Base-by-base conservation (phyloP, 2,888 invertebrate genomes). In the Germaria angustata region DNA sequence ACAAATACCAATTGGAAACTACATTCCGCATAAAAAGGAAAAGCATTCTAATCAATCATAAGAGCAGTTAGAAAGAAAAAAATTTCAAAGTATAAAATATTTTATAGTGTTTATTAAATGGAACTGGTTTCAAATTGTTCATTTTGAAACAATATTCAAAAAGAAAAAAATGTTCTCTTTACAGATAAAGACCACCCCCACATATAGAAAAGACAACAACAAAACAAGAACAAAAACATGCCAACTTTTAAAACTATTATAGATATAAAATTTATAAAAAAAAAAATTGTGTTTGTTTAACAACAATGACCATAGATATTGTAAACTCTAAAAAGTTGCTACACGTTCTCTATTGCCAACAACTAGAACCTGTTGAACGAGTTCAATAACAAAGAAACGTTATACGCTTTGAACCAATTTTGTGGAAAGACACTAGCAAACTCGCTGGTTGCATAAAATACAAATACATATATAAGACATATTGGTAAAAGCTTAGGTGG, bases 311-410 rank as follows among this genome's bases (percentile, higher is more conserved):
- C 57, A 71, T 65, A 72, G 51, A 28, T 2, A 39, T 39, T n/a
- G 36, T 66, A 68, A 69, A 55, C 17, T 39, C 3, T 8, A 3
- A 49, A n/a, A 36, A 46, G 20, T 41, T 59, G 36, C n/a, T n/a
- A 66, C 49, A 41, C 6, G 44, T 63, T 69, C 41, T 63, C 69
- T 63, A 69, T 63, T 77, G 11, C 51, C 61, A 53, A 17, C 34
- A 63, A 24, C 13, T 49, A 44, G 66, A 81, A 81, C 81, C 77
- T 77, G 81, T 55, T 68, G 55, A 72, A 81, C 81, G 32, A 72
- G 81, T 81, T 77, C 66, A 81, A 81, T 81, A 81, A 77, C 81
- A 81, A 81, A 77, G 77, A 68, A 53, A 81, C 61, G 44, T 61
- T 72, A 79, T 34, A 57, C 9, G 7, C 20, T 59, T 51, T 13